These are phyloP conservation scores for Mellilla xanthometata DNA, from an alignment of 2,888 invertebrate species.

Conservation along the genomic window DNA sequence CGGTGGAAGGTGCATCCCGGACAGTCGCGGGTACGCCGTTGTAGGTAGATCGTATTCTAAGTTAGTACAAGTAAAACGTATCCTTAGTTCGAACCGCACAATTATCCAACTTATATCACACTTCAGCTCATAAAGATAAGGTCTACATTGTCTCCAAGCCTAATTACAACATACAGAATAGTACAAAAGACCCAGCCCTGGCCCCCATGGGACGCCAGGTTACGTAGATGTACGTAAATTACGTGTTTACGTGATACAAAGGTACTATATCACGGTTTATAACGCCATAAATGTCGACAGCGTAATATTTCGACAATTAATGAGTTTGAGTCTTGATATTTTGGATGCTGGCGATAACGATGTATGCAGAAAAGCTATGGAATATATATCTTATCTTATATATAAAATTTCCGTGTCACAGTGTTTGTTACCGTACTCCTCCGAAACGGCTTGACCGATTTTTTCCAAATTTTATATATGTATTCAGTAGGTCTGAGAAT, in stretches of 20 bases:
- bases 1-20: too few relatives aligned
- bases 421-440: too few relatives aligned
- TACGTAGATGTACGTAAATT: slow-evolving; percentile 25
- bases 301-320: slow-evolving; percentile 24
- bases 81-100: neutral
- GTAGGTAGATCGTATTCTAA: too few relatives aligned
- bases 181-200: slow-evolving; percentile 7
- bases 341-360: slow-evolving; percentile 15
- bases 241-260: slow-evolving; percentile 30
- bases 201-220: slow-evolving; percentile 10
- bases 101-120: slow-evolving; percentile 4
- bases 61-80: neutral
- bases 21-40: too few relatives aligned
- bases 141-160: slow-evolving; percentile 12
- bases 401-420: too few relatives aligned
- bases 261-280: slow-evolving; percentile 35
- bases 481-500: too few relatives aligned
- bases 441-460: too few relatives aligned
- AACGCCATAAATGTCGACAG: slow-evolving; percentile 27
- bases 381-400: neutral
- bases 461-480: too few relatives aligned
- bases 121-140: slow-evolving; percentile 5
- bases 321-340: slow-evolving; percentile 25
- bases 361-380: too few relatives aligned
- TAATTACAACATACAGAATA: slow-evolving; percentile 10